Conservation (phyloP, 1,140 invertebrate species). For the Goniozus legneri region DNA sequence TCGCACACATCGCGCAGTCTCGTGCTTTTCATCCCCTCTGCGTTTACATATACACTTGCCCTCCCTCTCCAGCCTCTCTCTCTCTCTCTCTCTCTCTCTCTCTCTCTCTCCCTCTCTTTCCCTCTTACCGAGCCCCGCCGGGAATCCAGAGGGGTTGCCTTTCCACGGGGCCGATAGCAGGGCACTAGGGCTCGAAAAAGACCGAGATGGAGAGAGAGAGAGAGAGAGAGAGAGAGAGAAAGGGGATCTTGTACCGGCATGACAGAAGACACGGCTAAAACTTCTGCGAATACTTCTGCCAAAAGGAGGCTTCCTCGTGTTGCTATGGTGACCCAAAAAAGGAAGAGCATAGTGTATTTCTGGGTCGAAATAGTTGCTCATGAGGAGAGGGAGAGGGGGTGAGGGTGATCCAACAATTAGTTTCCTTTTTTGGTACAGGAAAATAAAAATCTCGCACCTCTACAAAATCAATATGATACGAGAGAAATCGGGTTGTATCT, state of each 20-base stretch:
- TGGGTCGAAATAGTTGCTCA: too few species aligned
- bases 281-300: neutral
- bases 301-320: neutral
- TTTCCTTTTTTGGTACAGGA: too few species aligned
- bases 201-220: neutral
- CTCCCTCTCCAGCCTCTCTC: neutral
- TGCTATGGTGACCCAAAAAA: too few species aligned
- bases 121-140: neutral
- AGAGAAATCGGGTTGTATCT: too few species aligned
- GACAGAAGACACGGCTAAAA: neutral
- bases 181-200: slow-evolving; percentile 3
- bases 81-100: slow-evolving; percentile 1
- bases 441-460: too few species aligned
- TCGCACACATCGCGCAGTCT: slow-evolving; percentile 30
- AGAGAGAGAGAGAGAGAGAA: neutral
- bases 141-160: slow-evolving; percentile 7
- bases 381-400: too few species aligned
- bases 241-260: too few species aligned
- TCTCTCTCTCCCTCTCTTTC: neutral
- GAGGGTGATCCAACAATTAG: too few species aligned
- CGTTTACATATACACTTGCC: slow-evolving; percentile 20
- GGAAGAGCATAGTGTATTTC: too few species aligned
- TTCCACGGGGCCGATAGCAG: slow-evolving; percentile 13
- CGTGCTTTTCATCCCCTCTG: slow-evolving; percentile 15
- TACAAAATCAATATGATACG: too few species aligned